Evolutionary conservation across 2,113 vertebrate genomes (phyloP), one percentile per base, ranked within the genome.

Genomic region (Zeus faber): DNA sequence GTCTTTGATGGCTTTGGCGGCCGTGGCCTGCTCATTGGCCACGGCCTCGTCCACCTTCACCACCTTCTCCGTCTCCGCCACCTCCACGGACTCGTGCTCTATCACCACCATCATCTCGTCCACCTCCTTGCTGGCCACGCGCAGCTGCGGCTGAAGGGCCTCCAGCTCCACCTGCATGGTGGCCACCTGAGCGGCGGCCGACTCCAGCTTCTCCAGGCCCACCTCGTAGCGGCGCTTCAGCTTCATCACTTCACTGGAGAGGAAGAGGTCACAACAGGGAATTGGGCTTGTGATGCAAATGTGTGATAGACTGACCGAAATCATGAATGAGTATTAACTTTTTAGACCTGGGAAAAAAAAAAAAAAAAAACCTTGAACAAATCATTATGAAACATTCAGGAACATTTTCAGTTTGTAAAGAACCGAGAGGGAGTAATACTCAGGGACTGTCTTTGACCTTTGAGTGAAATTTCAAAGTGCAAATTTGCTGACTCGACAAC

Each of bases 1-100:
- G 29, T 95, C 93, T 65, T 96, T 96, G 74, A 96, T 96, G 40
- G 91, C 91, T 77, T 93, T 94, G 47, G 95, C 89, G 3, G 91
- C 94, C 91, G 88, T 89, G 31, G 95, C 91, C 83, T 96, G 92
- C 2, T 92, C 82, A 0, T 95, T 95, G 27, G 94, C 93, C 17
- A 89, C 56, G 0, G 63, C 90, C 71, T 97, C 94, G 21, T 97
- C 93, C 25, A 85, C 80, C 72, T 93, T 93, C 48, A 96, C 93
- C 0, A 94, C 82, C 75, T 93, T 89, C 70, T 95, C 94, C 0
- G 89, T 93, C 68, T 93, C 89, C 43, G 93, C 90, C 33, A 93
- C 94, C 76, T 96, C 94, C 16, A 85, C 59, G n/a, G 95, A 95
- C 54, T 97, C 93, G 41, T 64, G 90, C 58, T 95, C 74, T 0